phyloP scores from a whole-genome alignment of 1,140 invertebrate species.

The Bombus cullumanus region DNA sequence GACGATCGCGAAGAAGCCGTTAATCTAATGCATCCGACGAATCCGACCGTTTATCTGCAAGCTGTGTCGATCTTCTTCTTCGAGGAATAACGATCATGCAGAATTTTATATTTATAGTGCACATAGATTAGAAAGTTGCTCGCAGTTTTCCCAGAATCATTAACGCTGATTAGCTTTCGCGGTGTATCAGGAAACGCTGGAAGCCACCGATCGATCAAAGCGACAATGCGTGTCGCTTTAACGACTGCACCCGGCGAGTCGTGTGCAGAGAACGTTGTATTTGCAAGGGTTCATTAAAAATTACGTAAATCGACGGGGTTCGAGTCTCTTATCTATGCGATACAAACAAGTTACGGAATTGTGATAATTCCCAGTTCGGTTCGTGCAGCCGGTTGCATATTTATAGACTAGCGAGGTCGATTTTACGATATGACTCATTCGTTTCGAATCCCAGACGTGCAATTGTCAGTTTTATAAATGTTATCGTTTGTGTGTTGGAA shows the following conservation, averaged over 20 bases:
- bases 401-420: constrained; percentile 43
- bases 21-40: constrained; percentile 54
- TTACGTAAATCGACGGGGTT: not conserved
- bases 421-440: constrained; percentile 49
- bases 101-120: constrained; percentile 25
- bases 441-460: constrained; percentile 21
- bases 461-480: constrained; percentile 40
- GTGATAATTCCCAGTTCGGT: constrained; percentile 36
- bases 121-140: constrained; percentile 16
- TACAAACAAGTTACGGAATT: constrained; percentile 42
- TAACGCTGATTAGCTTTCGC: not conserved
- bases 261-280: not conserved
- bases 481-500: not conserved
- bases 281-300: not conserved
- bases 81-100: constrained; percentile 13
- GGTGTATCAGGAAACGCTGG: not conserved
- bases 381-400: constrained; percentile 35
- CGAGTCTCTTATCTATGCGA: constrained; percentile 27
- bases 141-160: constrained; percentile 34
- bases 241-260: not conserved
- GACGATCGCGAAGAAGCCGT: constrained; percentile 13
- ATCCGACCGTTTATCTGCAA: constrained; percentile 34
- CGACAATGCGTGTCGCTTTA: not conserved
- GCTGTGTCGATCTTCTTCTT: constrained; percentile 27
- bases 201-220: not conserved